Evolutionary conservation across 2,888 invertebrate genomes (phyloP).

Genomic region (Bombyx huttoni): DNA sequence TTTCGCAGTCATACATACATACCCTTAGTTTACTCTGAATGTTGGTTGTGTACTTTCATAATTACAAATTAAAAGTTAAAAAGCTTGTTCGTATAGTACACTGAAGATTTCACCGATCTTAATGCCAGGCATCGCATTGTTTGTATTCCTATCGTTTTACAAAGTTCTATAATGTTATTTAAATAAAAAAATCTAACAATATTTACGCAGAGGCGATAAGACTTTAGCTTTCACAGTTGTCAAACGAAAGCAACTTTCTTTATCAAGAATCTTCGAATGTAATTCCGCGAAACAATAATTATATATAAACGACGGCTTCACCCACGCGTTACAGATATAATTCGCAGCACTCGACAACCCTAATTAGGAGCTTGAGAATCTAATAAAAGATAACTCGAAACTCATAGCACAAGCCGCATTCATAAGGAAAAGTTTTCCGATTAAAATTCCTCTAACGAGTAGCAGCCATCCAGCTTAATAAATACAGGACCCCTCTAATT

Average conservation of each 20-base stretch:
- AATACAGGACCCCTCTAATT: constrained; percentile 66
- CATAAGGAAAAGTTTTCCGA: constrained; percentile 63
- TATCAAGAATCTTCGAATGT: constrained; percentile 1
- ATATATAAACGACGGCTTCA: constrained; percentile 1
- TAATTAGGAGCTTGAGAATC: constrained; percentile 59
- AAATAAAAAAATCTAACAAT: not conserved
- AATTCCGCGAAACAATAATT: not conserved
- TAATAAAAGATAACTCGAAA: constrained; percentile 67
- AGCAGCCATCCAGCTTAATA: constrained; percentile 63
- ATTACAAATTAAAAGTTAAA: constrained; percentile 42
- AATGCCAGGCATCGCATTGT: not conserved
- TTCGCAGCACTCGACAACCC: constrained; percentile 48
- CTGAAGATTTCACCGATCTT: constrained; percentile 7
- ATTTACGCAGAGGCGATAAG: not conserved
- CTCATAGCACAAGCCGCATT: constrained; percentile 55
- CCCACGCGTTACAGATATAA: constrained; percentile 39
- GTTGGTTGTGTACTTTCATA: constrained; percentile 24
- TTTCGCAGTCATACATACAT: constrained; percentile 37
- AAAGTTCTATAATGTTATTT: not conserved
- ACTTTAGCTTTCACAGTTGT: not conserved
- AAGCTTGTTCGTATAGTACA: constrained; percentile 26
- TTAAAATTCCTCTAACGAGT: constrained; percentile 71
- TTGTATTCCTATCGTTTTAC: too few species aligned
- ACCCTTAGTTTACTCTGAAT: constrained; percentile 27
- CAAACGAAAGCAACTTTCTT: not conserved